phyloP scores from a whole-genome alignment of 2,113 vertebrate genomes.

The Pristiophorus japonicus region DNA sequence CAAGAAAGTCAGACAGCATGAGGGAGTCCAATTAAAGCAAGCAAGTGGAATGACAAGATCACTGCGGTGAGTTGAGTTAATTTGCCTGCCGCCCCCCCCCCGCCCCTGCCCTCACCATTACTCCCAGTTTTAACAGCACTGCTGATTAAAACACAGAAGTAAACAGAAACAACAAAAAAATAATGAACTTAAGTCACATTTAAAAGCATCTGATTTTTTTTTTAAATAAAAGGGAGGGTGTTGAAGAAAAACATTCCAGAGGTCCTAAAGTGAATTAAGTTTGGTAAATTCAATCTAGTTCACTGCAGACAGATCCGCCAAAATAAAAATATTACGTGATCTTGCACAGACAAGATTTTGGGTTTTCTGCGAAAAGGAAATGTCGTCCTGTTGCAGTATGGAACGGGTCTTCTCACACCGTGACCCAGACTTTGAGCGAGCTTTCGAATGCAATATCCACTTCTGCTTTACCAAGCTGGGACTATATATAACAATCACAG shows the following conservation, averaged over 20 bases:
- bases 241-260: not conserved
- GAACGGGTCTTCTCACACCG: not conserved
- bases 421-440: too few relatives aligned
- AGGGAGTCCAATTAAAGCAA: not conserved
- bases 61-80: too few relatives aligned
- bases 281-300: not conserved
- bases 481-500: not conserved
- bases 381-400: not conserved
- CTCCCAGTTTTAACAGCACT: conserved; percentile 2
- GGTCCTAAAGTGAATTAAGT: not conserved
- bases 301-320: not conserved
- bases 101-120: too few relatives aligned
- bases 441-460: not conserved
- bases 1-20: not conserved
- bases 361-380: not conserved
- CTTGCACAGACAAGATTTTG: not conserved
- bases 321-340: not conserved
- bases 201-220: not conserved
- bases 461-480: not conserved
- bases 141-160: too few relatives aligned
- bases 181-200: not conserved
- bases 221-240: too few relatives aligned
- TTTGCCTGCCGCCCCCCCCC: too few relatives aligned
- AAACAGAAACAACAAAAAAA: not conserved
- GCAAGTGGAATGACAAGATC: not conserved